Conservation (phyloP, 35 echinoderm and acorn worm genomes). For the Lytechinus variegatus region DNA sequence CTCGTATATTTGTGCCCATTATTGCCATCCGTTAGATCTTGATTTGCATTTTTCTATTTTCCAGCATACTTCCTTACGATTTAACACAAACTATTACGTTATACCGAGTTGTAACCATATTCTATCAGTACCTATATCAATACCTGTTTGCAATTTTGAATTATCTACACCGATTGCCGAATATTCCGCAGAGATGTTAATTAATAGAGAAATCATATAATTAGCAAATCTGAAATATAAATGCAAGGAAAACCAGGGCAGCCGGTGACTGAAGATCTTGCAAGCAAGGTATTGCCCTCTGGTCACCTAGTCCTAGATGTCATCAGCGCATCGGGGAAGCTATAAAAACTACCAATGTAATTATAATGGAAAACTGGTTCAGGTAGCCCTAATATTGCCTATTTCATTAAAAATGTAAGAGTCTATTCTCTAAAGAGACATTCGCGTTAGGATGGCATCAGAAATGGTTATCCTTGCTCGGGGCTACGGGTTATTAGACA, state of each 20-base stretch:
- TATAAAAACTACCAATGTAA: neutral
- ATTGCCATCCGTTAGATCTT: too few relatives aligned
- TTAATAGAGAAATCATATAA: neutral
- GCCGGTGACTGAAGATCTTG: neutral
- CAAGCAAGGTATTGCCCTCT: neutral
- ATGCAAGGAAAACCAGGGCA: neutral
- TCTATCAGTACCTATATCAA: too few relatives aligned
- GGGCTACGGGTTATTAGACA: neutral
- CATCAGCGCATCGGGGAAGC: neutral
- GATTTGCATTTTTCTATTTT: too few relatives aligned
- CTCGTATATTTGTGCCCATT: too few relatives aligned
- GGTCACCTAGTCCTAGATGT: neutral
- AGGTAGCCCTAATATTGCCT: neutral
- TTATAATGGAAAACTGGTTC: neutral
- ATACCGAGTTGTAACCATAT: too few relatives aligned
- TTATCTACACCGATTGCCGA: neutral
- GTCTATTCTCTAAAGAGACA: neutral
- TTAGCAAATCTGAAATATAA: neutral
- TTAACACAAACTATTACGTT: too few relatives aligned
- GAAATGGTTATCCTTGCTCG: neutral
- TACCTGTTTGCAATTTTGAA: neutral
- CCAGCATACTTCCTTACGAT: too few relatives aligned
- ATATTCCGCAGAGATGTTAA: neutral
- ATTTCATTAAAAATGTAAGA: neutral
- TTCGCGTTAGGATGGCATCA: neutral